Base-by-base conservation (phyloP, 2,113 vertebrate genomes). In the Serinus canaria region DNA sequence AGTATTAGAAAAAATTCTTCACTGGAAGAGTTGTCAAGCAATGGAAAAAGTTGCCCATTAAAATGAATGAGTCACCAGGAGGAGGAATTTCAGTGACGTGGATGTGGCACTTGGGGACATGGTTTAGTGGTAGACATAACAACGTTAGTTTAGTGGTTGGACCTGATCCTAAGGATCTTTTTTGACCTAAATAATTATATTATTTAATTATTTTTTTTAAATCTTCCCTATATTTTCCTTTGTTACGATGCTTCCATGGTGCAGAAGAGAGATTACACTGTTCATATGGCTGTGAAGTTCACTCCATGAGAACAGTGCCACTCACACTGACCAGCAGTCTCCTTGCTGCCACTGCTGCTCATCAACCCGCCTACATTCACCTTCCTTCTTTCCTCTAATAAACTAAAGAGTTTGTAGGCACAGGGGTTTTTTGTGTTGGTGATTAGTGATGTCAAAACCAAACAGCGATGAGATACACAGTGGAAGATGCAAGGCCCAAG, bases 231-330 rank as follows among this genome's bases (percentile, higher is more conserved):
- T 30, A 17, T 28, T 85, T 87, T 44, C 39, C 19, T 78, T 56
- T 68, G 10, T 44, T 72, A 25, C 8, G 6, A 27, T 56, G 5
- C 5, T 81, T 52, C 22, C 52, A 4, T 27, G 13, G 24, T 39
- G 76, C 15, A 72, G 21, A 79, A 55, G 19, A 69, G 17, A 1
- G 2, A 63, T 72, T 43, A 31, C 0, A 0, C 27, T 68, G 24
- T 33, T 79, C 35, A 20, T 41, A 41, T 0, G 0, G 30, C 25
- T 84, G 41, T 0, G 0, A 27, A 3, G 9, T 56, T 79, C 46
- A 56, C 46, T 39, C 20, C 14, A 6, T 58, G 41, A 55, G 37
- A 72, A 31, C 1, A 0, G 31, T 64, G 49, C 20, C 49, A 50
- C 59, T 80, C 43, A 52, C 11, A 43, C 12, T 7, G 13, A 12